These are phyloP conservation scores for Mellilla xanthometata DNA, from an alignment of 2,888 invertebrate genomes.

Conservation along the genomic window DNA sequence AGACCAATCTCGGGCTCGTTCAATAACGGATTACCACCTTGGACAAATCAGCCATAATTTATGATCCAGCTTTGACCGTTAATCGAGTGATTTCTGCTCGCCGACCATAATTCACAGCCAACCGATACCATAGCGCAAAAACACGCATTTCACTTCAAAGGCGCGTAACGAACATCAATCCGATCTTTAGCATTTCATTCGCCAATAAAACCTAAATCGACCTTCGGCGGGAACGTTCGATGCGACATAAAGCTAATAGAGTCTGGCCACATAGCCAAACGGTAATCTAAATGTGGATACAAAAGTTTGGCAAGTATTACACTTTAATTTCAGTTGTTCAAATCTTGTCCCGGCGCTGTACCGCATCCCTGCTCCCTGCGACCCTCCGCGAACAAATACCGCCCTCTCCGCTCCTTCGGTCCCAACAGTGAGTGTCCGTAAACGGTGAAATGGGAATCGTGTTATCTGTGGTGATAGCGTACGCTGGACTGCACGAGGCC, in stretches of 20 bases:
- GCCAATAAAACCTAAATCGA: conserved; percentile 40
- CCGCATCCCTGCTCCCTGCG: conserved; percentile 63
- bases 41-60: conserved; percentile 19
- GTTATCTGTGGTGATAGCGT: conserved; percentile 88
- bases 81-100: not conserved
- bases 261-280: conserved; percentile 72
- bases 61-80: conserved; percentile 4
- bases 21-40: conserved; percentile 13
- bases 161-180: conserved; percentile 30
- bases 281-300: conserved; percentile 74
- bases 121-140: not conserved
- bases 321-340: conserved; percentile 82
- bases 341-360: conserved; percentile 74
- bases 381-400: conserved; percentile 43
- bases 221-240: conserved; percentile 52
- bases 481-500: conserved; percentile 88
- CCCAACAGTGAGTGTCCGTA: conserved; percentile 38
- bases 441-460: conserved; percentile 85
- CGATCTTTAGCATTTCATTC: conserved; percentile 39
- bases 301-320: conserved; percentile 77
- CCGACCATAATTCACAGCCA: not conserved
- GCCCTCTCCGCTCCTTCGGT: conserved; percentile 50
- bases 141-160: conserved; percentile 24
- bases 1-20: conserved; percentile 5
- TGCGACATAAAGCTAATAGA: conserved; percentile 43